Base-by-base conservation (phyloP, 1,140 invertebrate species). In the Geopemphigus sp. region DNA sequence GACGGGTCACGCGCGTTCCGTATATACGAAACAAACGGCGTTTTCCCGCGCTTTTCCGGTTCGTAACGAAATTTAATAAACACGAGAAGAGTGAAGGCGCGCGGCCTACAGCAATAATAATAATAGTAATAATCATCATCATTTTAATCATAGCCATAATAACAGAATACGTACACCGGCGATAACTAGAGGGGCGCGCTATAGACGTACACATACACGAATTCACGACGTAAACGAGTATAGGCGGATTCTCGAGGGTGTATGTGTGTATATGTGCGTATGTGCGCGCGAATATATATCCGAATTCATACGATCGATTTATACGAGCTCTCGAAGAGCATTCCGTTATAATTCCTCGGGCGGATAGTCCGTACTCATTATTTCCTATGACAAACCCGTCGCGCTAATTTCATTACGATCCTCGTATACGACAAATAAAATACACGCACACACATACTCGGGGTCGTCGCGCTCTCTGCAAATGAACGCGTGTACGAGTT, bases 1-100 rank as follows among this genome's bases (percentile, higher is more conserved):
- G 8, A 24, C 22, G 22, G 22, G 66, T 68, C 66, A 68, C 66
- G 45, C 66, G 14, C 45, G 22, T 0, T 0, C 12, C 32, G 63
- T 8, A 15, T 59, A 50, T 50, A 50, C 22, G 22, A 24, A 50
- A 47, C 22, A 50, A n/a, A 26, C 45, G 47, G 10, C 39, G 45
- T 50, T 68, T 68, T 39, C 32, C 32, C 8, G 47, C 14, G 12
- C 8, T 50, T 50, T 26, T 39, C 32, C 5, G 47, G 45, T 39
- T 68, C 45, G 19, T 68, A 19, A 26, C 15, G 66, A 68, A 68
- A 68, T 50, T 68, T 68, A 50, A 68, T 68, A 50, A 68, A 50
- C 66, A 50, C 66, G 8, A 50, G 22, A 50, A n/a, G n/a, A n/a
- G n/a, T n/a, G n/a, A n/a, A n/a, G n/a, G n/a, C n/a, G n/a, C n/a